Percentiles rank a stretch among this genome's conserved stretches.
These are phyloP conservation scores for Iphiclides podalirius DNA, from an alignment of 2,888 invertebrate genomes.

Conservation along the genomic window DNA sequence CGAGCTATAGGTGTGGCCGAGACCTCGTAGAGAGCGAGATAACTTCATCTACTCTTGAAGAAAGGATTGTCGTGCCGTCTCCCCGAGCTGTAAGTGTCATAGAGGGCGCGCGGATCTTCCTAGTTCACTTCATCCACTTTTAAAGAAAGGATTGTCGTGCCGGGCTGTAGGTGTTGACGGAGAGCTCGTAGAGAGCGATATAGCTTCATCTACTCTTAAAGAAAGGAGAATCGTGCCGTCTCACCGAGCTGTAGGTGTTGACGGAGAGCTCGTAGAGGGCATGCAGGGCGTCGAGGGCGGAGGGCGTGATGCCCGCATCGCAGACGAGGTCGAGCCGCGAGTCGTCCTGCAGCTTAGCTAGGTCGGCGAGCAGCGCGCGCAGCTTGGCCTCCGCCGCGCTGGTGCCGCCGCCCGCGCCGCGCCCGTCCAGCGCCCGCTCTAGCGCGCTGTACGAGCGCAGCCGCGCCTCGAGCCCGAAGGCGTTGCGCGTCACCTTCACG, in stretches of 20 bases:
- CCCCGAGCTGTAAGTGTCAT: no score
- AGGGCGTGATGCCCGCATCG: constrained; percentile 62
- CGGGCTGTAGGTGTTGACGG: no score
- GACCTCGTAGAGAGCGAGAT: no score
- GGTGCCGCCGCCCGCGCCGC: constrained; percentile 75
- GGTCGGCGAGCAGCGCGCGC: constrained; percentile 82
- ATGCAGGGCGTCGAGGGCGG: constrained; percentile 49
- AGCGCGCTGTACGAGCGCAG: constrained; percentile 83
- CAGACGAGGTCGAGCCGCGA: constrained; percentile 57
- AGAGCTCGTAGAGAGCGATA: no score
- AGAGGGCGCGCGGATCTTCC: no score
- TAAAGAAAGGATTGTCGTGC: no score
- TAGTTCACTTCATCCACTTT: no score
- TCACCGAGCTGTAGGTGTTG: constrained; percentile 62
- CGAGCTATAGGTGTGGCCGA: no score
- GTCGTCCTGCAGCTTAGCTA: constrained; percentile 83
- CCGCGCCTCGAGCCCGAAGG: constrained; percentile 79
- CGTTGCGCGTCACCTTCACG: constrained; percentile 54
- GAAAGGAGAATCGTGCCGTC: no score
- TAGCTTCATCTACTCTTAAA: no score
- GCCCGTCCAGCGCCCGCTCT: constrained; percentile 82
- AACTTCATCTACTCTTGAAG: no score
- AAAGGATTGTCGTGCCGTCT: no score
- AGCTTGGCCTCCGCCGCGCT: constrained; percentile 67
- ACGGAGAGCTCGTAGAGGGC: constrained; percentile 59